Evolutionary conservation across 1,140 invertebrate species (phyloP).

Genomic region (Drosophila yakuba): DNA sequence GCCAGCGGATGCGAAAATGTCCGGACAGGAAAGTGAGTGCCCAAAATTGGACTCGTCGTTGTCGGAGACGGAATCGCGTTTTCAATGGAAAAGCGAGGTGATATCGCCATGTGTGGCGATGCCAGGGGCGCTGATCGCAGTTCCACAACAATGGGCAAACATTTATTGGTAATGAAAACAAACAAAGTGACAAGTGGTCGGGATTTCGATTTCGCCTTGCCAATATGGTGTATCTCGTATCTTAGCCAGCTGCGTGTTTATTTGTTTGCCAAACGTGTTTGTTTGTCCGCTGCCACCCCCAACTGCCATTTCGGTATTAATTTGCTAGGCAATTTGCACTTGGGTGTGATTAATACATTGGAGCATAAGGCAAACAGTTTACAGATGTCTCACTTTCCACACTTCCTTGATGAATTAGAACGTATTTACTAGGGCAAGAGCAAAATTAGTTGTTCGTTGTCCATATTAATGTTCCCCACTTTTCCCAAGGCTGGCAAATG

Average conservation of each 20-base stretch:
- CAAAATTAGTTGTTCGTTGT: not conserved
- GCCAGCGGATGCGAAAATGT: conserved; percentile 48
- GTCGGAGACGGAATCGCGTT: conserved; percentile 12
- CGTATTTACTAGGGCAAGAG: not conserved
- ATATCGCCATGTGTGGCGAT: conserved; percentile 41
- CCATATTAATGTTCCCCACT: not conserved
- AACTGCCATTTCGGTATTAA: conserved; percentile 9
- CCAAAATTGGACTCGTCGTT: conserved; percentile 59
- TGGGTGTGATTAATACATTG: conserved; percentile 11
- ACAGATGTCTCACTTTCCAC: conserved; percentile 34
- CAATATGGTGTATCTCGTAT: conserved; percentile 30
- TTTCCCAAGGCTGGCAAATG: not conserved
- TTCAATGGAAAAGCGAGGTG: conserved; percentile 65
- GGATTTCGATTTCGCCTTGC: conserved; percentile 36
- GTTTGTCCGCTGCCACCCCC: conserved; percentile 9
- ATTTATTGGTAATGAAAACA: conserved; percentile 51
- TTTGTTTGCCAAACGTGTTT: conserved; percentile 48
- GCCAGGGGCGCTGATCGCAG: conserved; percentile 42
- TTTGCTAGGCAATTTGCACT: conserved; percentile 30
- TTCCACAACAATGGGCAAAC: conserved; percentile 51
- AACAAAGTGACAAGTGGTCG: conserved; percentile 42
- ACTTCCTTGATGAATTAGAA: conserved; percentile 7
- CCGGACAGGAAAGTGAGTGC: conserved; percentile 65
- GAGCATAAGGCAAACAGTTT: conserved; percentile 11
- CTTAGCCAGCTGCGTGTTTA: conserved; percentile 33